Percentiles rank a stretch among this genome's conserved stretches.
These are phyloP conservation scores for Pelecanus crispus DNA, from an alignment of 2,113 vertebrate genomes.

Conservation along the genomic window DNA sequence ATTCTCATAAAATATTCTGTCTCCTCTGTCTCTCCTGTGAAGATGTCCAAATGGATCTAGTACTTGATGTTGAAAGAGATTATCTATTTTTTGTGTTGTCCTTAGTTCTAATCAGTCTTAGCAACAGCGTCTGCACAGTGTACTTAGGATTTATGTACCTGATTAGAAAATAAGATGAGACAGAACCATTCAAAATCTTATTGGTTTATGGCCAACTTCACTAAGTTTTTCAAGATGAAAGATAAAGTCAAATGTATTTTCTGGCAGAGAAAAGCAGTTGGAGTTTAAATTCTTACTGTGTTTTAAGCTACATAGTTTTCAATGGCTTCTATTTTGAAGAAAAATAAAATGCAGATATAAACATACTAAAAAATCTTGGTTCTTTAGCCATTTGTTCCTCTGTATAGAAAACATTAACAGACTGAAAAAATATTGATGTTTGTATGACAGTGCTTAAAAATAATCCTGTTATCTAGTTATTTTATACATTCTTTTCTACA, in stretches of 20 bases:
- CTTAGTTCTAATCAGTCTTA: not conserved
- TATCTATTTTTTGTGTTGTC: not conserved
- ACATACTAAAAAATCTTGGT: not conserved
- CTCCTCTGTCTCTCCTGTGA: not conserved
- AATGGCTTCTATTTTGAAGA: not conserved
- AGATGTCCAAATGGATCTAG: not conserved
- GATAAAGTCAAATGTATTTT: not conserved
- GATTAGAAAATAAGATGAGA: slow-evolving; percentile 12
- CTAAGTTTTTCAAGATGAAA: slow-evolving; percentile 6
- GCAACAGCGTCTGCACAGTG: not conserved
- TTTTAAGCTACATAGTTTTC: not conserved
- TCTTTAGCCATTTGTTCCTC: not conserved
- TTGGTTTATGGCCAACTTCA: not conserved
- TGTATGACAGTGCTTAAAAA: not conserved
- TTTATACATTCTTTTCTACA: not conserved
- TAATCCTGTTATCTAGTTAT: not conserved
- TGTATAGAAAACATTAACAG: not conserved
- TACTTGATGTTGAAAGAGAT: not conserved
- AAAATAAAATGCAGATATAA: not conserved
- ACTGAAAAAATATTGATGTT: not conserved
- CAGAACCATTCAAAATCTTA: not conserved
- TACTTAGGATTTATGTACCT: not conserved
- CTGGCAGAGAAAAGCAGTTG: not conserved
- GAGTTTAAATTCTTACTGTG: not conserved
- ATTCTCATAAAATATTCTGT: not conserved